Base-by-base conservation (phyloP, 2,888 invertebrate species). In the Nemotelus nigrinus region DNA sequence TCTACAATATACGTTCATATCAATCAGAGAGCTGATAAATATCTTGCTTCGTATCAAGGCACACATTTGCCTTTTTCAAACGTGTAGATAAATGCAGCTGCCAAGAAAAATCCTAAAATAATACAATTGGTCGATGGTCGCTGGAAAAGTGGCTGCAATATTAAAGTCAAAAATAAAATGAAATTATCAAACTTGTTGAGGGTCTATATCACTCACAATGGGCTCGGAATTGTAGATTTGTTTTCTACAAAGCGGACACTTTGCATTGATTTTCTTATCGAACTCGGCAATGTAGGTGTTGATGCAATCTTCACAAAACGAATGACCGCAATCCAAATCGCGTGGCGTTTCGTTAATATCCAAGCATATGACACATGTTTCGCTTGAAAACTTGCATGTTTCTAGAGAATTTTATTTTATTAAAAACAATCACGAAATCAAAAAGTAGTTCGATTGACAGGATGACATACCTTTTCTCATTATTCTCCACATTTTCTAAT, bases 301-400 rank as follows among this genome's bases (percentile, higher is more conserved):
- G 8, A 87, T 79, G 79, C 88, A 88, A 6, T 78, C 80, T 80
- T 86, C 85, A 76, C 88, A 88, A 80, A 87, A 88, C 71, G 82
- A 83, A 80, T 88, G 88, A 1, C 87, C 87, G 80, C 88, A 88
- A 2, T 84, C 83, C 53, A 88, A 80, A 0, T 80, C 80, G 2
- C 85, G 85, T 0, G 87, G 86, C 41, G 84, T 82, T 39, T 83
- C 79, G 6, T 87, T 83, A 3, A 82, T 80, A 0, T 87, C 87
- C 47, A 88, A 79, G 75, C 88, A 88, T 75, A 88, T 88, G 63
- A 86, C 82, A 79, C 88, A 88, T 57, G 83, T 85, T 25, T 80
- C 80, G 6, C 67, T 55, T 25, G 44, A 43, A 47, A 63, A 74
- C 65, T 4, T 78, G 63, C 41, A 39, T 25, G 25, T 25, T 25